Conservation (phyloP, 1,140 invertebrate genomes). For the Aplysia californica region DNA sequence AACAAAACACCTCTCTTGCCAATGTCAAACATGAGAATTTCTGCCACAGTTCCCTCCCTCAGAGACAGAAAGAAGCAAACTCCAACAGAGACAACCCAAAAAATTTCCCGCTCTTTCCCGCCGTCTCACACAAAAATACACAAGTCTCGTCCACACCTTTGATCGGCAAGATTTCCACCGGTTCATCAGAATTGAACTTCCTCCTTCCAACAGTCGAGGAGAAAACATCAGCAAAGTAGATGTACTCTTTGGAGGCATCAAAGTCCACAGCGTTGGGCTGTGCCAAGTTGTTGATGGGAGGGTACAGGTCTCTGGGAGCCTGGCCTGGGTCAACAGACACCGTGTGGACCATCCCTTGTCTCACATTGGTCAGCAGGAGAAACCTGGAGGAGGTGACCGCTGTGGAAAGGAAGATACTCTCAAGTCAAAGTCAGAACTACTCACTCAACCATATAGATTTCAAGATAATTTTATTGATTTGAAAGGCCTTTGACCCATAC, state of each 20-base stretch:
- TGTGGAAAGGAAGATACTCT: conserved; percentile 58
- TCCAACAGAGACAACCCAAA: no score
- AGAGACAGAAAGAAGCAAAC: no score
- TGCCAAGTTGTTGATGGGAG: conserved; percentile 72
- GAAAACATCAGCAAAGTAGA: conserved; percentile 73
- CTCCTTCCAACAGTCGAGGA: neutral
- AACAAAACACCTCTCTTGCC: no score
- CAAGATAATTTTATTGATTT: no score
- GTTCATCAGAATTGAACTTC: conserved; percentile 10
- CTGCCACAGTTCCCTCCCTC: no score
- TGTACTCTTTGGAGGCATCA: conserved; percentile 73
- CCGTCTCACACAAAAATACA: no score
- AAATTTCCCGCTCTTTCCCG: no score
- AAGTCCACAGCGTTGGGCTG: conserved; percentile 77
- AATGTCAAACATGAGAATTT: no score
- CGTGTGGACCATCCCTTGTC: conserved; percentile 76
- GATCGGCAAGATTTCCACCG: conserved; percentile 25
- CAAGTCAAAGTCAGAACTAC: no score
- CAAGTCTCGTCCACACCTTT: no score
- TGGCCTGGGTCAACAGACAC: conserved; percentile 46
- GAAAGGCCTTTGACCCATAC: no score
- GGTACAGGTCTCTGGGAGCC: conserved; percentile 73
- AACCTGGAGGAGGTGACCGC: conserved; percentile 71
- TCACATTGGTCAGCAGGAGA: conserved; percentile 75
- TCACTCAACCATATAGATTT: no score